Evolutionary conservation across 2,888 invertebrate genomes (phyloP).

Genomic region (Protonemura montana): DNA sequence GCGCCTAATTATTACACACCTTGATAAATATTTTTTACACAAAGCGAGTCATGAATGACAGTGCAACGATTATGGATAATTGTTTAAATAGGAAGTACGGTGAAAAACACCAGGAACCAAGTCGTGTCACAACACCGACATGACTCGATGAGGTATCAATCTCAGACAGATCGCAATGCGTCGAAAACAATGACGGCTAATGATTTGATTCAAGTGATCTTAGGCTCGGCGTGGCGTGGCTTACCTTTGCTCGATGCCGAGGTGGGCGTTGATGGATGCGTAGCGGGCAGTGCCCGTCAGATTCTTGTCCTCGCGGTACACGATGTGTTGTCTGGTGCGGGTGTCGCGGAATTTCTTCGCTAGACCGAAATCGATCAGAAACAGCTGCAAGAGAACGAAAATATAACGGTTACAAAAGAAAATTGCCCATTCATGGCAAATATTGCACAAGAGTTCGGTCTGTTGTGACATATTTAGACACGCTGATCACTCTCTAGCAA

Average conservation of each 20-base stretch:
- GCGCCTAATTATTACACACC: neutral
- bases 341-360: constrained; percentile 98
- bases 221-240: neutral
- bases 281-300: constrained; percentile 95
- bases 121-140: too few species aligned
- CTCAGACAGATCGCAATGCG: too few species aligned
- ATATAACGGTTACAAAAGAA: too few species aligned
- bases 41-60: neutral
- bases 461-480: too few species aligned
- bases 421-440: too few species aligned
- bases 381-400: constrained; percentile 66
- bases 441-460: too few species aligned
- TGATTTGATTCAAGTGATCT: too few species aligned
- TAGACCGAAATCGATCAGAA: constrained; percentile 98
- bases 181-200: too few species aligned
- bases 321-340: constrained; percentile 90
- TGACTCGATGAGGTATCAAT: too few species aligned
- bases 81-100: too few species aligned
- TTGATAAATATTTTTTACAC: neutral
- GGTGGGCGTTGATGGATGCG: constrained; percentile 98
- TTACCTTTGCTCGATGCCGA: constrained; percentile 91
- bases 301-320: constrained; percentile 97
- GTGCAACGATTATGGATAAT: neutral
- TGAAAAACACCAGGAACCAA: too few species aligned
- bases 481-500: too few species aligned